Base-by-base conservation (phyloP, 2,888 invertebrate genomes). In the Eupeodes luniger region DNA sequence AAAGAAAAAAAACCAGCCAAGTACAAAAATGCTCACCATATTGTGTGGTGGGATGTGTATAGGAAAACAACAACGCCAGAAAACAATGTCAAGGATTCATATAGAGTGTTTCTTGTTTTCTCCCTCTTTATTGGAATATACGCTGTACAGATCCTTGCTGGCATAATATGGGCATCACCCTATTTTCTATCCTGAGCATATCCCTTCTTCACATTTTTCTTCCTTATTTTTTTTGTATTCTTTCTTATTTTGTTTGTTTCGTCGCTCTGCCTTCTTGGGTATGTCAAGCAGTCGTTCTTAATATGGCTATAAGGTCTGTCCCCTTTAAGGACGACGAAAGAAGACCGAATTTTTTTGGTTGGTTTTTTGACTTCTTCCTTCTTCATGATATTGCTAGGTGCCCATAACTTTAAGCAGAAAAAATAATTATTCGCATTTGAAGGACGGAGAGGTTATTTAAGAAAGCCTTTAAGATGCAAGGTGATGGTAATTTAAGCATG, bases 61-160 rank as follows among this genome's bases (percentile, higher is more conserved):
- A 61, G 11, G 12, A 51, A 49, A 70, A 53, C 27, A 27, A 27
- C 27, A 27, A 19, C 5, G 67, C 34, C 27, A 80, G 72, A 70
- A 82, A 82, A 86, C 82, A 82, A 79, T 82, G 86, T 86, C 86
- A 86, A 86, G 86, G 82, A 82, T 82, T 81, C 74, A 69, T 55
- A 72, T 57, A 47, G 27, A 67, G 47, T 14, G 34, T 16, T 66
- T 70, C 69, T 64, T 75, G 44, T 64, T 70, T 80, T 74, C 55
- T 77, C 61, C 44, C 55, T 36, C 19, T 66, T 27, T 11, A 27
- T 27, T 27, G 27, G 27, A 27, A 27, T 27, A 27, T 27, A 27
- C 3, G 47, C 19, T 40, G 12, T 81, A 27, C 61, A 61, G 27
- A 49, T 14, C 27, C 40, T 19, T 5, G 36, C 78, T 36, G 11